These are phyloP conservation scores for Teleogryllus oceanicus DNA, from an alignment of 2,888 invertebrate species.

Conservation along the genomic window DNA sequence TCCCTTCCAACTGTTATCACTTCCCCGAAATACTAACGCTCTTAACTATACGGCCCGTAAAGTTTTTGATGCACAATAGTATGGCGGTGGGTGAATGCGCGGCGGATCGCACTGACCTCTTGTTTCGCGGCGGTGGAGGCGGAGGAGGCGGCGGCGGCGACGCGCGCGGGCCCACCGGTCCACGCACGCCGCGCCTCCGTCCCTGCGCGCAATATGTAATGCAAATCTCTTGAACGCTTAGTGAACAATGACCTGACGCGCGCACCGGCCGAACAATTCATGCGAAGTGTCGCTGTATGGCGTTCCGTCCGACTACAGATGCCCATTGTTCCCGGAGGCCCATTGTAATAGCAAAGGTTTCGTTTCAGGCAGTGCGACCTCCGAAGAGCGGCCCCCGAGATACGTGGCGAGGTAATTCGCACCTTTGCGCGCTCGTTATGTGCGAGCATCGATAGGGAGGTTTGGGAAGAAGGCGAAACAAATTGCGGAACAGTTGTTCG, in stretches of 20 bases:
- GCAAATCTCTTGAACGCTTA: conserved; percentile 18
- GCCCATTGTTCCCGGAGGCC: not conserved
- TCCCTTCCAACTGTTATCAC: conserved; percentile 29
- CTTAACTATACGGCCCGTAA: not conserved
- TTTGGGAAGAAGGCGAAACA: conserved; percentile 4
- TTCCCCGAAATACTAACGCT: conserved; percentile 27
- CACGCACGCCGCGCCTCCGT: not conserved
- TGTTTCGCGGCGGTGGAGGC: no score
- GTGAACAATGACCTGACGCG: not conserved
- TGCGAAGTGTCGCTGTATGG: conserved; percentile 1
- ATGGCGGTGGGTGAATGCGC: not conserved
- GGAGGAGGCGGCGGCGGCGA: not conserved
- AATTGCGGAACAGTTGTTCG: not conserved
- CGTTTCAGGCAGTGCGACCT: not conserved
- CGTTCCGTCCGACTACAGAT: not conserved
- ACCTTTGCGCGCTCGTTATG: conserved; percentile 12
- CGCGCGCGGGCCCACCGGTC: not conserved
- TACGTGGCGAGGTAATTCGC: not conserved
- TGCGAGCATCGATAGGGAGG: not conserved
- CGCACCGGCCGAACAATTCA: not conserved
- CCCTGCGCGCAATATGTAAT: not conserved
- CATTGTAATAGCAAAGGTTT: not conserved
- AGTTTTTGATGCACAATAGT: conserved; percentile 11
- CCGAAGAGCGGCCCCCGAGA: not conserved
- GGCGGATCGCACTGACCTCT: not conserved